Evolutionary conservation across 2,888 invertebrate species (phyloP).

Genomic region (Bhutanitis thaidina): DNA sequence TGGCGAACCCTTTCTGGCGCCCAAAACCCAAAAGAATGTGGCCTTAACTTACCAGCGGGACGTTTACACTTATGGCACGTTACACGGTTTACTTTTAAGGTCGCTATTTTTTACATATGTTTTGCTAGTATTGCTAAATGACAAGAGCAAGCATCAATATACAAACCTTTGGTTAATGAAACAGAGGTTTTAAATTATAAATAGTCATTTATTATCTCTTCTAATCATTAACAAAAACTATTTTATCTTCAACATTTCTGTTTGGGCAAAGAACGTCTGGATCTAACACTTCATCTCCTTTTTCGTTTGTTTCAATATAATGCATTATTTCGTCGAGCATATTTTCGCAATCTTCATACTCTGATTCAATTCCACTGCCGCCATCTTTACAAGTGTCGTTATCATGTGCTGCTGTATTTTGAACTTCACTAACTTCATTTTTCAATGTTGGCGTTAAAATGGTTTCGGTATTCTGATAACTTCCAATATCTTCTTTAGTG

Average conservation of each 20-base stretch:
- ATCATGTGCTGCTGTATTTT: constrained; percentile 3
- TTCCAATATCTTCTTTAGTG: not conserved
- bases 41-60: no score
- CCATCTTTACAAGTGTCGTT: constrained; percentile 21
- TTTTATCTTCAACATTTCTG: constrained; percentile 50
- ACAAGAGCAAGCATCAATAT: no score
- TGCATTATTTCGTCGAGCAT: constrained; percentile 70
- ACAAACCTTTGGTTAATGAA: no score
- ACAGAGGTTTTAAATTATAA: no score
- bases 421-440: constrained; percentile 20
- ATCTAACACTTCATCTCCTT: constrained; percentile 34
- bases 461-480: constrained; percentile 1
- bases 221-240: constrained; percentile 53
- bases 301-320: constrained; percentile 50
- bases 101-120: no score
- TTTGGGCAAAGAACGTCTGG: constrained; percentile 53
- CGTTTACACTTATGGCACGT: no score
- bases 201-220: constrained; percentile 1
- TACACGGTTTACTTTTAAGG: no score
- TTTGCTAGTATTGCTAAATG: no score
- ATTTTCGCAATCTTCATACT: constrained; percentile 42
- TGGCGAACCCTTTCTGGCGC: no score
- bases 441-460: constrained; percentile 10
- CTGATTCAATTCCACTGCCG: constrained; percentile 21
- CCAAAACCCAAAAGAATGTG: no score